Evolutionary conservation across 2,888 invertebrate species (phyloP).

Genomic region (Matsumyia berberina): DNA sequence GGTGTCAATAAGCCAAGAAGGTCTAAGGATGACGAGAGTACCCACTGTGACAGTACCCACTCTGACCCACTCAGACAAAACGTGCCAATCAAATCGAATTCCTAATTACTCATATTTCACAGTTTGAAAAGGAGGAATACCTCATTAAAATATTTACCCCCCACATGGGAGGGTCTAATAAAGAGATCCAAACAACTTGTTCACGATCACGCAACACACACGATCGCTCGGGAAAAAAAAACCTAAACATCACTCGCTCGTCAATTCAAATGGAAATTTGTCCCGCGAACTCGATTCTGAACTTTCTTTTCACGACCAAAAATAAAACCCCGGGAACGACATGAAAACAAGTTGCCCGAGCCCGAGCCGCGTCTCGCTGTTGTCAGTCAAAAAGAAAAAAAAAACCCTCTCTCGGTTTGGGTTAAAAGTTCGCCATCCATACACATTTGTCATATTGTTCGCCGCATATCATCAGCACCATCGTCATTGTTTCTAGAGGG

Average conservation of each 20-base stretch:
- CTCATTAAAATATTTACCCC: slow-evolving; percentile 37
- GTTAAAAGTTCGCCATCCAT: slow-evolving; percentile 73
- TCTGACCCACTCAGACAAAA: not conserved
- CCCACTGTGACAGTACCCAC: not conserved
- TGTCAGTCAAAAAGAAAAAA: slow-evolving; percentile 25
- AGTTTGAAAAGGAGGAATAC: not conserved
- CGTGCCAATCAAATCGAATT: not conserved
- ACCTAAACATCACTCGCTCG: slow-evolving; percentile 28
- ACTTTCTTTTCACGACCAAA: slow-evolving; percentile 75
- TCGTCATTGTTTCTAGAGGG: slow-evolving; percentile 32
- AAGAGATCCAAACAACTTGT: slow-evolving; percentile 70
- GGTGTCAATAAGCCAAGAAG: not conserved
- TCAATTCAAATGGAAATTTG: slow-evolving; percentile 74
- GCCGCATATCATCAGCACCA: slow-evolving; percentile 72
- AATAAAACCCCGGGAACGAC: slow-evolving; percentile 51
- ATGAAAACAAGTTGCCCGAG: slow-evolving; percentile 72
- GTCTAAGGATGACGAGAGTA: not conserved
- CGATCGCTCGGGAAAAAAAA: slow-evolving; percentile 33
- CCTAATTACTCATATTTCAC: not conserved
- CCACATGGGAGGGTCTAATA: slow-evolving; percentile 57
- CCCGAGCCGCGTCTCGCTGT: slow-evolving; percentile 10
- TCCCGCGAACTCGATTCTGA: slow-evolving; percentile 55
- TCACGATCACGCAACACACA: slow-evolving; percentile 71
- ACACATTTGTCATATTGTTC: slow-evolving; percentile 75
- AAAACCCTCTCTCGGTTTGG: slow-evolving; percentile 39